Evolutionary conservation across 2,797 vertebrate species (phyloP), one percentile per base, ranked within the genome.

Genomic region (Phalloptychus januarius): DNA sequence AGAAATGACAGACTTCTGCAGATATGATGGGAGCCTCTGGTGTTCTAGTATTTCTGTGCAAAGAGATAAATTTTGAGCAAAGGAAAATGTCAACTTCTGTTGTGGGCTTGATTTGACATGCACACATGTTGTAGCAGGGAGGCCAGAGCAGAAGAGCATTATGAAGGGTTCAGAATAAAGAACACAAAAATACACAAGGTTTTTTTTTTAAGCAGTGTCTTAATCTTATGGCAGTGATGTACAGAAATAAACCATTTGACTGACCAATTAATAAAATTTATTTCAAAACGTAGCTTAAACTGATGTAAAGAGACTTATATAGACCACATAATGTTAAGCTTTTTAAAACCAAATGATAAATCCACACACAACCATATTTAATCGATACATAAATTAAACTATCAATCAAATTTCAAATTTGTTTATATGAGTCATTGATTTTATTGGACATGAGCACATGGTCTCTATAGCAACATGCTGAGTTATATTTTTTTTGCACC

Each of bases 31-130:
- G 83, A 87, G 86, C 84, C 83, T 88, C 79, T 71, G 75, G 80
- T 89, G 81, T 76, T 86, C 77, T 75, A 44, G 46, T 56, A 83
- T 85, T 75, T 86, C 80, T 50, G 86, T 45, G 76, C 75, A 65
- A 71, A 70, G 88, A 85, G 88, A 92, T 94, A 93, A 88, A 94
- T 88, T 93, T 94, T 90, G 87, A 78, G 72, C 31, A 74, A 82
- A 74, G 77, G 83, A 89, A 93, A 94, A 95, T 95, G 93, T 94
- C 94, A 95, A 85, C 89, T 90, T 90, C 83, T 90, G 85, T 91
- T 87, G 82, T 89, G 83, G 74, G 83, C 83, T 79, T 44, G 79
- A 87, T 91, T 88, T 84, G 74, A 90, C 88, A 90, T 81, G 72
- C 89, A 88, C 74, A 63, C 2, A 58, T 90, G 86, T 91, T 65